phyloP scores from a whole-genome alignment of 37 sponge, comb jelly and placozoan genomes.

The Aphrocallistes beatrix region DNA sequence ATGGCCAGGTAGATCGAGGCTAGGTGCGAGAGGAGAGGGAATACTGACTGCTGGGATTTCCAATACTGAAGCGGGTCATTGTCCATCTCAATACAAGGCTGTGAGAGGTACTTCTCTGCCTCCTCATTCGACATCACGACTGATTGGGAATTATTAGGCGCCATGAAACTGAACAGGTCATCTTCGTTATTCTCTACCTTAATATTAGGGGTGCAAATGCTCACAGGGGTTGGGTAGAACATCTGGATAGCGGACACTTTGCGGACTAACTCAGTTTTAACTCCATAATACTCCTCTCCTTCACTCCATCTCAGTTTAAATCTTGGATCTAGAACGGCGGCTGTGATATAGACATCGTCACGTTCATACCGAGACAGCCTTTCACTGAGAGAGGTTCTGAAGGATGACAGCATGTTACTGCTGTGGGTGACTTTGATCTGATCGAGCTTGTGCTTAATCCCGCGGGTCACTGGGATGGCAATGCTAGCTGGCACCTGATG shows the following conservation, averaged over 20 bases:
- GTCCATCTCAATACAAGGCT: neutral
- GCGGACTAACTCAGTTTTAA: neutral
- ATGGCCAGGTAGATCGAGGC: neutral
- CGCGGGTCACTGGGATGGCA: neutral
- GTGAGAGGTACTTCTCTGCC: neutral
- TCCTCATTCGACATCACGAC: neutral
- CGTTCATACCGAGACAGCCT: neutral
- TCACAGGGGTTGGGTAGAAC: neutral
- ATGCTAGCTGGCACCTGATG: neutral
- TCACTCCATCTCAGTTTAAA: neutral
- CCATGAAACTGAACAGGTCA: conserved; percentile 11
- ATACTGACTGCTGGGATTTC: neutral
- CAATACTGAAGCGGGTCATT: neutral
- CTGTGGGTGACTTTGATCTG: neutral
- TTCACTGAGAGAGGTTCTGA: neutral
- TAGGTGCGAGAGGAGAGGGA: neutral
- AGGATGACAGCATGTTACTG: neutral
- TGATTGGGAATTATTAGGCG: neutral
- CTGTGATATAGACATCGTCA: neutral
- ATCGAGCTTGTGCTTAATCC: neutral
- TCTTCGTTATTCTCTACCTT: neutral
- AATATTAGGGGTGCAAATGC: neutral
- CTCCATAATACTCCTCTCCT: neutral
- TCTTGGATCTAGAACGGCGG: neutral
- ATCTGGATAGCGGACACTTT: neutral